phyloP scores from a whole-genome alignment of 2,797 vertebrate species.

The Adelosebastes latens region DNA sequence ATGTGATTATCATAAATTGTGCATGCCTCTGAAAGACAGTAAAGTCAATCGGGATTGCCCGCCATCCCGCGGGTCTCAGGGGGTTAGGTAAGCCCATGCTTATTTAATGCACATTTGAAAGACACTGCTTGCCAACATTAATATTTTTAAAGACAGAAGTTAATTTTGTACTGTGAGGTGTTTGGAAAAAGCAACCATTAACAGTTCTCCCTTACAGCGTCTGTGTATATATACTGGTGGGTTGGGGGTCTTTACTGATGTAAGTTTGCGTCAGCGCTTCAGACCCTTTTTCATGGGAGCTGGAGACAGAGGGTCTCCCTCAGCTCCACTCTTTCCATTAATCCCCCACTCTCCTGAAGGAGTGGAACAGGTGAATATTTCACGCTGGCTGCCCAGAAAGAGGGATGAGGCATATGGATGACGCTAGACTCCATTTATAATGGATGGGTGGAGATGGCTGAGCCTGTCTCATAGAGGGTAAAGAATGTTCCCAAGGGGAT shows the following conservation, averaged over 20 bases:
- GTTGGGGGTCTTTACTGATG: conserved; percentile 55
- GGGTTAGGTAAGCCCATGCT: background rate
- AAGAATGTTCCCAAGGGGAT: conserved; percentile 67
- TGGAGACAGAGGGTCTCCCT: conserved; percentile 54
- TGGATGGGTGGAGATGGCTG: conserved; percentile 66
- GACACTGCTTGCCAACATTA: background rate
- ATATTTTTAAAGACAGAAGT: background rate
- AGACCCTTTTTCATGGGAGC: conserved; percentile 31
- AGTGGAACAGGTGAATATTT: conserved; percentile 78
- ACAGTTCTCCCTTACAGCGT: conserved; percentile 9
- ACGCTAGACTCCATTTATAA: conserved; percentile 71
- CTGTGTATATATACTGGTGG: background rate
- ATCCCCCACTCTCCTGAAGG: conserved; percentile 60
- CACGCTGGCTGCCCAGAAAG: conserved; percentile 64
- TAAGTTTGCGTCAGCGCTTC: conserved; percentile 63
- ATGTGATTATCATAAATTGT: too few species aligned
- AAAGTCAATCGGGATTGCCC: too few species aligned
- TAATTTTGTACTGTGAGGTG: background rate
- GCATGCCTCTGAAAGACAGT: too few species aligned
- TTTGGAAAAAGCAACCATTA: conserved; percentile 1
- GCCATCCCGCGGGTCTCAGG: too few species aligned
- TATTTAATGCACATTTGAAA: background rate
- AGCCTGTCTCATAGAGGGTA: conserved; percentile 69
- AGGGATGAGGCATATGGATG: conserved; percentile 60
- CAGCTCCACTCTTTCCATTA: conserved; percentile 66